Evolutionary conservation across 2,797 vertebrate species (phyloP).

Genomic region (Syngnathus acus): DNA sequence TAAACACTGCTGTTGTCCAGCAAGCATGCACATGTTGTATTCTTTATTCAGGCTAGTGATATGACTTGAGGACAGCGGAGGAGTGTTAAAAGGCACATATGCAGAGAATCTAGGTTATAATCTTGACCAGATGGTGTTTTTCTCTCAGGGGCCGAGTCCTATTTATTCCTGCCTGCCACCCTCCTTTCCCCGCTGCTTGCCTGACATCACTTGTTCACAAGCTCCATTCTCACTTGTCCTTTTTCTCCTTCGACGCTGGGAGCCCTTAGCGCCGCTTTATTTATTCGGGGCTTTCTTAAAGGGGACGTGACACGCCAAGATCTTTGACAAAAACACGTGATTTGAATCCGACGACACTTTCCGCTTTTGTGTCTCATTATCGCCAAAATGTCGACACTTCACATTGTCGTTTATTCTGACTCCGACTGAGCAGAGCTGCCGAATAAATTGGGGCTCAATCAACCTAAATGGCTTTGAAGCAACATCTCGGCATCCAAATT

Average conservation of each 20-base stretch:
- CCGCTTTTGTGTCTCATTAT: slow-evolving; percentile 31
- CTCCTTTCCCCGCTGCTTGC: slow-evolving; percentile 8
- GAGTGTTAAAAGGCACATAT: slow-evolving; percentile 2
- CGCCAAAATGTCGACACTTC: slow-evolving; percentile 25
- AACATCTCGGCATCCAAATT: slow-evolving; percentile 57
- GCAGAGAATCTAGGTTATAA: slow-evolving; percentile 19
- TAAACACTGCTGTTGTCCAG: background rate
- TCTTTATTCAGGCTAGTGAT: slow-evolving; percentile 4
- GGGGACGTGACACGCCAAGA: slow-evolving; percentile 17
- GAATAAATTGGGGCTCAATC: slow-evolving; percentile 48
- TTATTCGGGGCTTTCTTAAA: slow-evolving; percentile 26
- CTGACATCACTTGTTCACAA: slow-evolving; percentile 19
- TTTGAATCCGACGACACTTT: slow-evolving; percentile 33
- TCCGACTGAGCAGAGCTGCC: slow-evolving; percentile 37
- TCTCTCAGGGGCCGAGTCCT: slow-evolving; percentile 11
- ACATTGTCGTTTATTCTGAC: slow-evolving; percentile 16
- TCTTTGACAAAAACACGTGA: slow-evolving; percentile 14
- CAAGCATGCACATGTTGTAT: background rate
- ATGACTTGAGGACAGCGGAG: slow-evolving; percentile 3
- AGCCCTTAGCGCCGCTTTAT: slow-evolving; percentile 35
- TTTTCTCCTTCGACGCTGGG: slow-evolving; percentile 21
- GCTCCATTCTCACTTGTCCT: slow-evolving; percentile 20
- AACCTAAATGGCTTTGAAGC: slow-evolving; percentile 51
- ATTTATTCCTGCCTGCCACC: slow-evolving; percentile 6
- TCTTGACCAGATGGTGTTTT: slow-evolving; percentile 28